Evolutionary conservation across 2,888 invertebrate genomes (phyloP).

Genomic region (Morpho helenor): DNA sequence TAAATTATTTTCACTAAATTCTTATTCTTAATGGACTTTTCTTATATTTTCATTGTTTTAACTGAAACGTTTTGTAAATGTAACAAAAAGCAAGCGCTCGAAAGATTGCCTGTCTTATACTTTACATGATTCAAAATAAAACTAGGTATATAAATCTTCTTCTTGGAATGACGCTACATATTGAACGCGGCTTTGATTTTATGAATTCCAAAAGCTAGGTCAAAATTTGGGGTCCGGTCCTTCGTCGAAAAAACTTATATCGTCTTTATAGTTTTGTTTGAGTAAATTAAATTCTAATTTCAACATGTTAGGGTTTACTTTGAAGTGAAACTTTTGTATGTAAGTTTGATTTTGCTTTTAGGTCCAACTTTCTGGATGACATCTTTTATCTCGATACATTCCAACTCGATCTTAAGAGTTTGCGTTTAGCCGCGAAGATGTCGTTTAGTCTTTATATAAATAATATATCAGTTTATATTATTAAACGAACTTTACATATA

Average conservation of each 20-base stretch:
- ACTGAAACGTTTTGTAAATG: no score
- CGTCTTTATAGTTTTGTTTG: constrained; percentile 19
- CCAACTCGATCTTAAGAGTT: constrained; percentile 57
- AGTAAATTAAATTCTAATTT: constrained; percentile 43
- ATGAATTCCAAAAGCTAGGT: constrained; percentile 76
- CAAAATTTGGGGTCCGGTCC: constrained; percentile 61
- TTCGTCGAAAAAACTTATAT: constrained; percentile 48
- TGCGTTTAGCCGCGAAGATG: constrained; percentile 43
- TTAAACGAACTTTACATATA: no score
- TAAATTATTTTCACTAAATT: no score
- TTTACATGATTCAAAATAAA: no score
- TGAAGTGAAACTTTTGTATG: constrained; percentile 32
- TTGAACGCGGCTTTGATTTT: constrained; percentile 58
- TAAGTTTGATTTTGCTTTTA: constrained; percentile 46
- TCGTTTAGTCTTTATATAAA: constrained; percentile 14
- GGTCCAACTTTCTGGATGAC: constrained; percentile 71
- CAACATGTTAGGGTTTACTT: constrained; percentile 37
- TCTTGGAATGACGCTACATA: constrained; percentile 60
- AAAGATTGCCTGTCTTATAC: no score
- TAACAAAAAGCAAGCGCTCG: no score
- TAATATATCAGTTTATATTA: not conserved
- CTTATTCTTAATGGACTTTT: no score
- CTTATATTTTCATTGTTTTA: no score
- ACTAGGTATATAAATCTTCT: constrained; percentile 27
- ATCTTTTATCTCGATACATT: constrained; percentile 76